phyloP scores from a whole-genome alignment of 1,140 invertebrate genomes.

The Camponotus floridanus region DNA sequence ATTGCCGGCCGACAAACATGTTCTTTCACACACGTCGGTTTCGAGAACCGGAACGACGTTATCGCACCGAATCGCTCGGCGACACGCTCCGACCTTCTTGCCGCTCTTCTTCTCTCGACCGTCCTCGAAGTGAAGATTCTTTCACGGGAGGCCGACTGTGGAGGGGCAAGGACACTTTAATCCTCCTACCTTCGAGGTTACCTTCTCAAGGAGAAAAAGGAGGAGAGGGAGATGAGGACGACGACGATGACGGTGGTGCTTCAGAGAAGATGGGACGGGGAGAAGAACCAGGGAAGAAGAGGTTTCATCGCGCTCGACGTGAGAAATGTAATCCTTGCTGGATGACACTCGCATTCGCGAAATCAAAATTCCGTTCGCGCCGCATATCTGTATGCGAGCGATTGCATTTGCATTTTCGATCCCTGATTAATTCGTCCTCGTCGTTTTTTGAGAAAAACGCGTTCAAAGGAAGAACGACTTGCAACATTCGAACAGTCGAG shows the following conservation, averaged over 20 bases:
- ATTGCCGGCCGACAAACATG: slow-evolving; percentile 70
- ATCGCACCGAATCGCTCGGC: slow-evolving; percentile 74
- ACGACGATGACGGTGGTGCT: not conserved
- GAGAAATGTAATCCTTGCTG: slow-evolving; percentile 49
- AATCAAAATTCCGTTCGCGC: slow-evolving; percentile 41
- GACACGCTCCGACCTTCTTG: slow-evolving; percentile 74
- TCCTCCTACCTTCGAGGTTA: slow-evolving; percentile 50
- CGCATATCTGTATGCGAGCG: not conserved
- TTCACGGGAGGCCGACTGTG: slow-evolving; percentile 26
- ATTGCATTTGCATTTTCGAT: slow-evolving; percentile 60
- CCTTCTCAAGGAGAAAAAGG: not conserved
- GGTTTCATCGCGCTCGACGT: slow-evolving; percentile 19
- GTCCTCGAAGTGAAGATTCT: slow-evolving; percentile 68
- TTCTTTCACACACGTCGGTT: slow-evolving; percentile 74
- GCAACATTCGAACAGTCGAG: slow-evolving; percentile 12
- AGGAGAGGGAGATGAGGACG: not conserved
- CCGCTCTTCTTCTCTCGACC: slow-evolving; percentile 62
- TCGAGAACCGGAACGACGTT: slow-evolving; percentile 77
- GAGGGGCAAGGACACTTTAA: slow-evolving; percentile 71
- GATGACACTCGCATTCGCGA: slow-evolving; percentile 27
- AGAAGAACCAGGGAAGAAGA: not conserved
- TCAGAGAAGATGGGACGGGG: not conserved
- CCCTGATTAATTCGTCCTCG: slow-evolving; percentile 53
- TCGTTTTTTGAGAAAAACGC: not conserved
- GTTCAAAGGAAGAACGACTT: not conserved